Conservation (phyloP, 23 tunicate genomes). For the Styela clava region DNA sequence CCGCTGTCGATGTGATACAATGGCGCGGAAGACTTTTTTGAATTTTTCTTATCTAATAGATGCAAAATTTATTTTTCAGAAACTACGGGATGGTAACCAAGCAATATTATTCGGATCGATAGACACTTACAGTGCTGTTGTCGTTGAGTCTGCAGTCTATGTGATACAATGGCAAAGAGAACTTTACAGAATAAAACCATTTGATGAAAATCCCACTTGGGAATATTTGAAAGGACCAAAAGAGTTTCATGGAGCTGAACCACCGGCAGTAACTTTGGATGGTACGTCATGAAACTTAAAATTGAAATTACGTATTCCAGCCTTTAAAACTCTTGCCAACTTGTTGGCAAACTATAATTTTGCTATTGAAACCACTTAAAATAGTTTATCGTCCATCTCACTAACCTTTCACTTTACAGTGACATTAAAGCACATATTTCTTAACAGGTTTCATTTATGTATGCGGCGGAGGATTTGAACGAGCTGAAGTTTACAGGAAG, state of each 20-base stretch:
- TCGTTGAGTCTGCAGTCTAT: neutral
- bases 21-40: neutral
- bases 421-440: no score
- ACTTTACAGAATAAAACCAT: neutral
- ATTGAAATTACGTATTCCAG: no score
- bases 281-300: no score
- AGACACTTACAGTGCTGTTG: neutral
- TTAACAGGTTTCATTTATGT: neutral
- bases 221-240: neutral
- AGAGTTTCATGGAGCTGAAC: neutral
- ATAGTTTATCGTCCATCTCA: no score
- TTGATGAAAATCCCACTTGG: neutral
- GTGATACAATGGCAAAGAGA: neutral
- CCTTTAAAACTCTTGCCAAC: no score
- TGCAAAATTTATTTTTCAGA: neutral
- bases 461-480: neutral
- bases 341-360: no score
- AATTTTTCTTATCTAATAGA: no score
- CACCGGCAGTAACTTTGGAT: neutral
- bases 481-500: neutral
- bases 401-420: no score
- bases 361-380: no score
- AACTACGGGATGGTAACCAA: neutral
- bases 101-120: neutral
- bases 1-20: neutral